Conservation (phyloP, 2,797 vertebrate species). For the Rhinoraja longicauda region DNA sequence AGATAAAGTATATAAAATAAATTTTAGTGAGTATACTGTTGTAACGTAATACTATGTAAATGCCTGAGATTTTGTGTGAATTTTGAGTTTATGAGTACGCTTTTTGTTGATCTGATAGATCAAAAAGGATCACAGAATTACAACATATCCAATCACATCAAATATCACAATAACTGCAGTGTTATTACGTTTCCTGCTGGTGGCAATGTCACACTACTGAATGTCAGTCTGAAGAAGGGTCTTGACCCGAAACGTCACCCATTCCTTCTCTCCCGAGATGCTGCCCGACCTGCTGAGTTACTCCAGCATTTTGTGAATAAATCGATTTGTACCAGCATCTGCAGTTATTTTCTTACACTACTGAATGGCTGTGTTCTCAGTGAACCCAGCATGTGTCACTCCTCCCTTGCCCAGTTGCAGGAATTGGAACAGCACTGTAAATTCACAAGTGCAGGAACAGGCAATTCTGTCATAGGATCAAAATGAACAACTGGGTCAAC, state of each 20-base stretch:
- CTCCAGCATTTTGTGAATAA: too few relatives aligned
- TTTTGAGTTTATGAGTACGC: not conserved
- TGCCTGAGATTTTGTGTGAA: not conserved
- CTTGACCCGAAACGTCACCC: too few relatives aligned
- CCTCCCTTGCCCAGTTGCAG: not conserved
- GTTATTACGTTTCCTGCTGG: not conserved
- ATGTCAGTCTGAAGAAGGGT: too few relatives aligned
- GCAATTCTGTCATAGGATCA: not conserved
- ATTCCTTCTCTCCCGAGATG: too few relatives aligned
- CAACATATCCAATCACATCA: not conserved
- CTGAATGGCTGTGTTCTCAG: not conserved
- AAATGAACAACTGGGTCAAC: not conserved
- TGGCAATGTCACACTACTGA: not conserved
- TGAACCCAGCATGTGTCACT: not conserved
- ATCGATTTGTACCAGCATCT: too few relatives aligned
- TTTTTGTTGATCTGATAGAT: not conserved
- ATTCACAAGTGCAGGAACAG: not conserved
- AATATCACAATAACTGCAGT: not conserved
- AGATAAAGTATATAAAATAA: not conserved
- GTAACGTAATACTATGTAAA: not conserved
- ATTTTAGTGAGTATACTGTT: not conserved
- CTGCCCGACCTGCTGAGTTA: too few relatives aligned
- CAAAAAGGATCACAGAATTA: not conserved
- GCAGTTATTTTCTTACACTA: too few relatives aligned
- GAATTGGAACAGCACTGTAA: not conserved